These are phyloP conservation scores for Labia minor DNA, from an alignment of 2,888 invertebrate species.

Conservation along the genomic window DNA sequence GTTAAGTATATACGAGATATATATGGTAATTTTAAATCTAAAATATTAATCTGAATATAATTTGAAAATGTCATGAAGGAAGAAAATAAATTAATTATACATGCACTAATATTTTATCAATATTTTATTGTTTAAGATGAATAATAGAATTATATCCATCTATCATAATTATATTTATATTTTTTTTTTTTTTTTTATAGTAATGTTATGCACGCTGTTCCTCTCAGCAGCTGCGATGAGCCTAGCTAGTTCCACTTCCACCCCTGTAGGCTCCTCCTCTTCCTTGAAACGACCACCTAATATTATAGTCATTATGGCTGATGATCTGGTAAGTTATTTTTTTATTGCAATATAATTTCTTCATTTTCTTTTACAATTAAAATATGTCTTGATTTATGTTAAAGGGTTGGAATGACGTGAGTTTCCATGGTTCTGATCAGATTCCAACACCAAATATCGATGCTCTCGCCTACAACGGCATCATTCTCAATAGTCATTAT, in stretches of 20 bases:
- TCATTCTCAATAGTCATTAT: conserved; percentile 44
- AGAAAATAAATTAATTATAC: too few relatives aligned
- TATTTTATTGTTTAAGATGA: too few relatives aligned
- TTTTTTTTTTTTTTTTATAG: not conserved
- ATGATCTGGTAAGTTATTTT: conserved; percentile 27
- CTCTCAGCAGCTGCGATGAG: not conserved
- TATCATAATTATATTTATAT: too few relatives aligned
- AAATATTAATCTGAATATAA: too few relatives aligned
- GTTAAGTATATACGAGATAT: too few relatives aligned
- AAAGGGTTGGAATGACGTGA: conserved; percentile 46
- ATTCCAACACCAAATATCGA: conserved; percentile 47
- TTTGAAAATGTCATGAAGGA: too few relatives aligned
- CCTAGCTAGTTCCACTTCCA: not conserved
- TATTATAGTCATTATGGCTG: conserved; percentile 27
- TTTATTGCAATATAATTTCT: not conserved
- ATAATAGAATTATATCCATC: too few relatives aligned
- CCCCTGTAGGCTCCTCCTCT: not conserved
- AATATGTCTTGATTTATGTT: conserved; percentile 17
- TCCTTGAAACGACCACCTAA: conserved; percentile 18
- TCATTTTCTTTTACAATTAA: not conserved
- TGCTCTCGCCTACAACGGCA: conserved; percentile 41
- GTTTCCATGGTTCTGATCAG: conserved; percentile 44
- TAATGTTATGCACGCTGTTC: not conserved
- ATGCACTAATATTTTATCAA: too few relatives aligned
- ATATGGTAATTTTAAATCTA: too few relatives aligned